Evolutionary conservation across 1,140 invertebrate species (phyloP), one percentile per base, ranked within the genome.

Genomic region (Tribolium castaneum): DNA sequence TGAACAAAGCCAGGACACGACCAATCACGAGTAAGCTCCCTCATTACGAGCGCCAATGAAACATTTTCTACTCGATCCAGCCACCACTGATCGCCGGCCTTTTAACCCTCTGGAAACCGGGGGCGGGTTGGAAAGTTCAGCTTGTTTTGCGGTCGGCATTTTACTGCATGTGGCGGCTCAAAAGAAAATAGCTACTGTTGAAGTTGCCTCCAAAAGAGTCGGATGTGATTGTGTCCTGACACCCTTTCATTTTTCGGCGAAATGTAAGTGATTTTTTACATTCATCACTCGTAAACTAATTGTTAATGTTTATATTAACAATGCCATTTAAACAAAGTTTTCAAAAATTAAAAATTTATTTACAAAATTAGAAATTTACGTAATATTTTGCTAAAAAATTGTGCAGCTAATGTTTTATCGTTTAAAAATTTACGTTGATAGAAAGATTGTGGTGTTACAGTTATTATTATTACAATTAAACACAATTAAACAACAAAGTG

Each of bases 81-180:
- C 76, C 66, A 80, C 82, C 82, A 79, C 76, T 81, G 84, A 83
- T 83, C 83, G 82, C 45, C 83, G 83, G 73, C 80, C 82, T 85
- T 85, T 85, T 84, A 85, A 84, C 82, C 82, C 82, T 80, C 79
- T 78, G 19, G 80, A 76, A 73, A 56, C 54, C 70, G 76, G 75
- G 76, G 83, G 81, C 78, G 81, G 59, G 80, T 72, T 81, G 50
- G 12, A 73, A 30, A 25, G 71, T 52, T 73, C 30, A 35, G 71
- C 13, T 73, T 73, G 71, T 66, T 66, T 59, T 73, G 71, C 12
- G 71, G 71, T 54, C 30, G 25, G 12, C 39, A 34, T 66, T 35
- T 39, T 66, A 35, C 59, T 34, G 59, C 25, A 66, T 66, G 59
- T 66, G 59, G 59, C 59, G 59, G 59, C 59, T 35, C 4, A 35